Base-by-base conservation (phyloP, 1,140 invertebrate genomes). In the Physella acuta region DNA sequence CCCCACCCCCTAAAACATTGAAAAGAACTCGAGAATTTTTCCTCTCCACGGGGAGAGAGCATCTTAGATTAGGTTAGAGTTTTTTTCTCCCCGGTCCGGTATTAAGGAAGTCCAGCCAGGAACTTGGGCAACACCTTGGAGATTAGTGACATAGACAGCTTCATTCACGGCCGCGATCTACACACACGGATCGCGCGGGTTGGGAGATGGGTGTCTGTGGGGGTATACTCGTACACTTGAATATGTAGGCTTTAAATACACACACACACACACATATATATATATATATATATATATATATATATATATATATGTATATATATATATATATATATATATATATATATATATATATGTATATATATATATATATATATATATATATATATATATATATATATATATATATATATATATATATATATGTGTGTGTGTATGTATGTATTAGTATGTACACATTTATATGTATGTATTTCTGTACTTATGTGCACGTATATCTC, bases 401-500 rank as follows among this genome's bases (percentile, higher is more conserved):
- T 34, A 60, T 26, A 65, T 30, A 65, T 26, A 65, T 30, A 65
- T 24, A 64, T 26, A 64, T 16, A 61, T n/a, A 61, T 44, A 44
- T 44, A 8, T 44, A 44, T 44, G 39, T 44, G 20, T 44, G 8
- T 44, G 20, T 44, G 8, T 44, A 44, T 44, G 39, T 44, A 44
- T 44, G 8, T 44, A 44, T 44, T 8, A 11, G 20, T 44, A 20
- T 44, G 20, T 44, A 20, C 39, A 44, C 20, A 20, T 44, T 11
- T 20, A 20, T 44, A 44, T 44, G 39, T 44, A 44, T 44, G 39
- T 44, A 44, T 44, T 8, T 44, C 8, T 44, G 39, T 44, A 44
- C 20, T 8, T 44, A 44, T 44, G 39, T 44, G 39, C 8, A 24
- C n/a, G 11, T 11, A 8, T 56, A 14, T 56, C 53, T 56, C n/a